Evolutionary conservation across 2,113 vertebrate genomes (phyloP).

Genomic region (Tupaia tana): DNA sequence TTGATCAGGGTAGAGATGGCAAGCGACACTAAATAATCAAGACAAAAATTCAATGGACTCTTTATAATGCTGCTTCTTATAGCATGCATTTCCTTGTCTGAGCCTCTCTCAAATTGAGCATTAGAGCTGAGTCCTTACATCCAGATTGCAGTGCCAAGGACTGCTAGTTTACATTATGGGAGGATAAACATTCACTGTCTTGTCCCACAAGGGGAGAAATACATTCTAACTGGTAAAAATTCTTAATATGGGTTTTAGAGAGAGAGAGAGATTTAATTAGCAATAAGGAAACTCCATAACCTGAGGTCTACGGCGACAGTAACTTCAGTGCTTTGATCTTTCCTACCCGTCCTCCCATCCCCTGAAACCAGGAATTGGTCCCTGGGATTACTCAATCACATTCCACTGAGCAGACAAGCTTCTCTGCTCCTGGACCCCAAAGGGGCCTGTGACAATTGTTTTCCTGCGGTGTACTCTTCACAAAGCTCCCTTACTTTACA

Average conservation of each 20-base stretch:
- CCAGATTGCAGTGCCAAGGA: neutral
- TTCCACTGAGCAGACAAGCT: neutral
- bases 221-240: neutral
- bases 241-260: neutral
- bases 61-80: neutral
- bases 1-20: neutral
- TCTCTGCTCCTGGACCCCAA: neutral
- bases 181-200: neutral
- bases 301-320: neutral
- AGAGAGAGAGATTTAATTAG: conserved; percentile 38
- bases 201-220: neutral
- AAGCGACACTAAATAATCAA: conserved; percentile 24
- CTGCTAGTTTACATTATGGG: neutral
- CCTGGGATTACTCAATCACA: neutral
- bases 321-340: no score
- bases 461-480: neutral
- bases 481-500: neutral
- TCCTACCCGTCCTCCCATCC: no score
- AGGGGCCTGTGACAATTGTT: neutral
- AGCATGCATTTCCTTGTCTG: neutral
- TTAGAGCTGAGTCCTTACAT: neutral
- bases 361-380: neutral
- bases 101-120: conserved; percentile 1
- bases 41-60: neutral
- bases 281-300: neutral